Base-by-base conservation (phyloP, 2,888 invertebrate species). In the Oligia strigilis region DNA sequence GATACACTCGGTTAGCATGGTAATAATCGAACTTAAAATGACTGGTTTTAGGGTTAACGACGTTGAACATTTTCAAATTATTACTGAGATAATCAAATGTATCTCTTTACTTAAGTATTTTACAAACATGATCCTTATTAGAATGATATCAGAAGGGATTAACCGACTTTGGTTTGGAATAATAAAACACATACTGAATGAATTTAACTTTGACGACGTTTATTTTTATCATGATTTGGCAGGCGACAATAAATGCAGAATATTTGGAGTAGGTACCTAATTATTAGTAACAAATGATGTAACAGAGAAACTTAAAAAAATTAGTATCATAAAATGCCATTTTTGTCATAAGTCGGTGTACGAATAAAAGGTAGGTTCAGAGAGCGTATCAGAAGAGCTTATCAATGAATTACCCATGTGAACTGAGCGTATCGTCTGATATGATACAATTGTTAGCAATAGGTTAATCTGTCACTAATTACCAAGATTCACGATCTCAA, bases 11-110 rank as follows among this genome's bases (percentile, higher is more conserved):
- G 52, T 70, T 60, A 65, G 74, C 52, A 23, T 17, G 40, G 46
- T 73, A 67, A 69, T 79, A 82, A 80, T 70, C 43, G 58, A 65
- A 82, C 36, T 60, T 80, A 71, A 81, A 80, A 46, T 76, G 23
- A 64, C 66, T 55, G 23, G 49, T 83, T 81, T 88, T 87, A 76
- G 73, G 85, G 83, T 85, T 86, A 88, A 88, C 62, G 80, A 83
- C 78, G 73, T 80, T 62, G 36, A 71, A 78, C 69, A 78, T 81
- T 82, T 77, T 78, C 55, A 78, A 64, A 70, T 82, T 55, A 75
- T 73, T 81, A 84, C 65, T 17, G 36, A 65, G 72, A 77, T 86
- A 69, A 69, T 62, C 55, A 52, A 72, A 81, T 17, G 60, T 77
- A 75, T 77, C 66, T 55, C 74, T 75, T 72, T 43, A 66, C 64